phyloP scores from a whole-genome alignment of 2,797 vertebrate species.

The Discoglossus pictus region DNA sequence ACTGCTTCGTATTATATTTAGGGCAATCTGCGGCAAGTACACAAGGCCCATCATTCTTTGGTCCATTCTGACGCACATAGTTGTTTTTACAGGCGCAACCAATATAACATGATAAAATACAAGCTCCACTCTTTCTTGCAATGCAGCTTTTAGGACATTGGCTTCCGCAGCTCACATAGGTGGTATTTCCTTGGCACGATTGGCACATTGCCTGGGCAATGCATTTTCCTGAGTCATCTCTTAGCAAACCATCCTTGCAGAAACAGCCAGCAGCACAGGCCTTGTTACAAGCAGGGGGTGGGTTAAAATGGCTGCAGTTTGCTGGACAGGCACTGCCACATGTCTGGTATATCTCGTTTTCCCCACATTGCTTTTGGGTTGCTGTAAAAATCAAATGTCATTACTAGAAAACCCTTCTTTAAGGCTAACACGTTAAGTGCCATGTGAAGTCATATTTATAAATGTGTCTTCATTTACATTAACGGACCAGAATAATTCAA shows the following conservation, averaged over 20 bases:
- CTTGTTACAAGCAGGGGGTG: not conserved
- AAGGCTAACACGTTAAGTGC: too few species aligned
- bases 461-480: too few species aligned
- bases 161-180: not conserved
- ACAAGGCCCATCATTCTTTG: not conserved
- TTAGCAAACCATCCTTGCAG: not conserved
- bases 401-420: too few species aligned
- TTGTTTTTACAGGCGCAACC: too few species aligned
- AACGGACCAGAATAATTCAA: too few species aligned
- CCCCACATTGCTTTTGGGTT: not conserved
- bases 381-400: not conserved
- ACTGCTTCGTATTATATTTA: not conserved
- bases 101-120: not conserved
- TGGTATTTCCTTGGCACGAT: not conserved
- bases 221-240: rapidly evolving
- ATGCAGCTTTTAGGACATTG: not conserved
- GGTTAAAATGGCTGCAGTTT: not conserved
- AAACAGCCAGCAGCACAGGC: not conserved
- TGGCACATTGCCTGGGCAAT: not conserved
- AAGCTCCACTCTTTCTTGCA: rapidly evolving
- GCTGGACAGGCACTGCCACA: not conserved
- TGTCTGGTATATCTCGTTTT: not conserved
- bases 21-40: not conserved
- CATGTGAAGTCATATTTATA: too few species aligned
- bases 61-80: not conserved